These are phyloP conservation scores for Drosophila littoralis DNA, from an alignment of 1,140 invertebrate genomes.

Conservation along the genomic window DNA sequence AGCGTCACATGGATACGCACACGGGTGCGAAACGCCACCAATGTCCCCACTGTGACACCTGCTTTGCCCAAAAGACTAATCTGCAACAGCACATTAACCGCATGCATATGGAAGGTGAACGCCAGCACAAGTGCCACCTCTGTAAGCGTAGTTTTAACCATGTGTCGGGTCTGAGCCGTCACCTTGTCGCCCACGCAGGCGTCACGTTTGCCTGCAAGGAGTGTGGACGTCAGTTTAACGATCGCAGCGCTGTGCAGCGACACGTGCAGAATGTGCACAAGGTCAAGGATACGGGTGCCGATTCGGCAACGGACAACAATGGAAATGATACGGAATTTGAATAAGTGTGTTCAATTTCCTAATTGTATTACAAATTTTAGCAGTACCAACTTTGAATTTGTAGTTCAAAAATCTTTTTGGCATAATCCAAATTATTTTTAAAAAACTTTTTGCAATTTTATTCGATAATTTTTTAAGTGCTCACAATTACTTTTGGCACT, in stretches of 20 bases:
- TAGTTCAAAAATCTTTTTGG: not conserved
- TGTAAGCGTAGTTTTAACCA: conserved; percentile 86
- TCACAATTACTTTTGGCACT: conserved; percentile 64
- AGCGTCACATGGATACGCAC: conserved; percentile 93
- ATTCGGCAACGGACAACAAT: conserved; percentile 43
- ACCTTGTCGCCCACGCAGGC: conserved; percentile 89
- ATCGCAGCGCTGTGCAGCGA: conserved; percentile 88
- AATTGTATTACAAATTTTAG: not conserved
- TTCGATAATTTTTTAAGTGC: conserved; percentile 45
- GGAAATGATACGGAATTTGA: conserved; percentile 39
- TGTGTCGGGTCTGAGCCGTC: conserved; percentile 88
- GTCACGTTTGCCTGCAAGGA: conserved; percentile 88
- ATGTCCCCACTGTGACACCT: conserved; percentile 90
- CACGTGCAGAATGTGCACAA: conserved; percentile 85
- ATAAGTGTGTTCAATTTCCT: not conserved
- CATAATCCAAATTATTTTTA: not conserved
- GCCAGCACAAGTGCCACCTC: conserved; percentile 88
- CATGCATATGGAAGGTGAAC: conserved; percentile 86
- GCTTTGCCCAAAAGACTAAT: conserved; percentile 89
- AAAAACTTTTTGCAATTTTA: conserved; percentile 60
- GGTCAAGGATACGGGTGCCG: conserved; percentile 11
- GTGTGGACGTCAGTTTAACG: conserved; percentile 89
- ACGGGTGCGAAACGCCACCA: conserved; percentile 92
- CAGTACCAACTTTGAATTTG: not conserved
- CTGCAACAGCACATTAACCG: conserved; percentile 87